Percentiles rank a stretch among this genome's conserved stretches.
These are phyloP conservation scores for Acrocera orbiculus DNA, from an alignment of 2,888 invertebrate species.

Conservation along the genomic window DNA sequence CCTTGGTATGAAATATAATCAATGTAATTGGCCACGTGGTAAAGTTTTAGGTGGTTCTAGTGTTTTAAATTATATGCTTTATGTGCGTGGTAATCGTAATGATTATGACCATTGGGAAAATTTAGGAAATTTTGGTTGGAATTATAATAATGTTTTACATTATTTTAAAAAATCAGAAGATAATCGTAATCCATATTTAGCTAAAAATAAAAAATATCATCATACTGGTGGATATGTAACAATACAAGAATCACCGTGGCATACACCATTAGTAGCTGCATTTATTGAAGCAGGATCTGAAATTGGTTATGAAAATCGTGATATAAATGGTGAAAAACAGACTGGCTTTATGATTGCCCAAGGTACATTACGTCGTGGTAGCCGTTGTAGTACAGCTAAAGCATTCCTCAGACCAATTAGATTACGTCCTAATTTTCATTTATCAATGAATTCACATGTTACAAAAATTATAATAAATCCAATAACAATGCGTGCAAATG, in stretches of 20 bases:
- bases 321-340: constrained; percentile 64
- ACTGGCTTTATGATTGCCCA: constrained; percentile 70
- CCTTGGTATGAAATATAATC: constrained; percentile 60
- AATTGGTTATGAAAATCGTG: constrained; percentile 66
- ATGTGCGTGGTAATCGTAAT: constrained; percentile 63
- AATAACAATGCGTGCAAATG: constrained; percentile 52
- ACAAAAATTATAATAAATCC: constrained; percentile 60
- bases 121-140: constrained; percentile 77
- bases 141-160: constrained; percentile 61
- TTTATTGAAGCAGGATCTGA: constrained; percentile 69
- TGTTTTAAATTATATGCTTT: constrained; percentile 78
- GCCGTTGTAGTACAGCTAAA: constrained; percentile 72
- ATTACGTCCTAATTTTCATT: constrained; percentile 58
- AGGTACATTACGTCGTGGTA: constrained; percentile 59
- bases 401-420: constrained; percentile 68
- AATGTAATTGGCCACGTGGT: constrained; percentile 78
- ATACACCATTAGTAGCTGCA: constrained; percentile 62
- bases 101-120: constrained; percentile 85
- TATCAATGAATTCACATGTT: constrained; percentile 63
- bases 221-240: constrained; percentile 56
- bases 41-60: constrained; percentile 80
- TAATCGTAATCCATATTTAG: constrained; percentile 68
- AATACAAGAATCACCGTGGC: constrained; percentile 71
- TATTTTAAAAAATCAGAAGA: constrained; percentile 86
- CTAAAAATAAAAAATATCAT: constrained; percentile 46